phyloP scores from a whole-genome alignment of 2,888 invertebrate species.

The Dione vanillae region DNA sequence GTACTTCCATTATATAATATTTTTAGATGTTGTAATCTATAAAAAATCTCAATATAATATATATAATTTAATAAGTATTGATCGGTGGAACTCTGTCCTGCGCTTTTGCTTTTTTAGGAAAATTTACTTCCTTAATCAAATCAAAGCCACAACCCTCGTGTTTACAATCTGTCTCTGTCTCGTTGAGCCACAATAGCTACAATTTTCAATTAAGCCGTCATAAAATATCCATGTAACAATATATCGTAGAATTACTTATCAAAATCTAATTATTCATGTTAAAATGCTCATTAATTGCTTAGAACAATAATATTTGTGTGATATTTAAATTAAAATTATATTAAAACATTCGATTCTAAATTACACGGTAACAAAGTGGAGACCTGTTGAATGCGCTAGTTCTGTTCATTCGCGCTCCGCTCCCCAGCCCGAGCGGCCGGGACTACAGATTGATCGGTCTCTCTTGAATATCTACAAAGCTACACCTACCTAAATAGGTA shows the following conservation, averaged over 20 bases:
- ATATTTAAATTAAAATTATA: background rate
- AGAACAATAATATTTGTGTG: background rate
- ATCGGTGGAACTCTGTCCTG: too few relatives aligned
- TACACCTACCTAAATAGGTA: conserved; percentile 22
- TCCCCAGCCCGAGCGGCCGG: conserved; percentile 46
- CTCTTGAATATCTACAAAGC: background rate
- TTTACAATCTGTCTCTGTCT: too few relatives aligned
- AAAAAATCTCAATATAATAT: too few relatives aligned
- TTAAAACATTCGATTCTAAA: conserved; percentile 35
- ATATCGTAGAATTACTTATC: background rate
- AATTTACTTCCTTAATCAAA: too few relatives aligned
- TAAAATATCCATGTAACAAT: background rate
- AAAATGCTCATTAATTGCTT: background rate
- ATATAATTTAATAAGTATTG: too few relatives aligned
- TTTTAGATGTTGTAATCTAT: too few relatives aligned
- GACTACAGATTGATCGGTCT: conserved; percentile 24
- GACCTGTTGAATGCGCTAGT: conserved; percentile 51
- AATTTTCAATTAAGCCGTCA: too few relatives aligned
- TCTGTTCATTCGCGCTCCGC: conserved; percentile 50
- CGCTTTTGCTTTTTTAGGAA: too few relatives aligned
- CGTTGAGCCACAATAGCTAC: too few relatives aligned
- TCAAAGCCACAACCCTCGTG: too few relatives aligned
- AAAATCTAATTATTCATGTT: background rate
- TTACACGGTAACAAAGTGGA: conserved; percentile 41
- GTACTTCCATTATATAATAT: too few relatives aligned